phyloP scores from a whole-genome alignment of 2,888 invertebrate species.

The Rosalia funebris region DNA sequence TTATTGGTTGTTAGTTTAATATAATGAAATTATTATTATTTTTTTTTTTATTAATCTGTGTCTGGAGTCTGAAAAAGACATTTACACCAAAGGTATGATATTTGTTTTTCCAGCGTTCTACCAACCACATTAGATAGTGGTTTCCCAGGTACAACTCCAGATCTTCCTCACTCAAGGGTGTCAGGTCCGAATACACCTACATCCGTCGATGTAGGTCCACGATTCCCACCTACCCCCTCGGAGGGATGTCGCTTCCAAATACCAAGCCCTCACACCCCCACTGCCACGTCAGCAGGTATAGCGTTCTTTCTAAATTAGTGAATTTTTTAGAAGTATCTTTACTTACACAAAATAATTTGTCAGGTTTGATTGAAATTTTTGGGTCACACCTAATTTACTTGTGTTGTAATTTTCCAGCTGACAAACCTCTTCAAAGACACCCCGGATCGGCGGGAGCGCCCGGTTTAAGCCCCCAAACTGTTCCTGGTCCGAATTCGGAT shows the following conservation, averaged over 20 bases:
- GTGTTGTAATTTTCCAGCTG: conserved; percentile 51
- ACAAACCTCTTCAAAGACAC: conserved; percentile 57
- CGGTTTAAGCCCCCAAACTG: conserved; percentile 62
- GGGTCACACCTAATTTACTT: too few species aligned
- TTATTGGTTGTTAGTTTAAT: too few species aligned
- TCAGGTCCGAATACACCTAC: conserved; percentile 68
- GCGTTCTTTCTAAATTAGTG: too few species aligned
- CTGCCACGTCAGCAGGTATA: conserved; percentile 49
- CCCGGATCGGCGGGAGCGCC: conserved; percentile 57
- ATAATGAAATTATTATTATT: neutral
- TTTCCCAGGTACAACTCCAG: conserved; percentile 59
- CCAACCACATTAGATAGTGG: conserved; percentile 62
- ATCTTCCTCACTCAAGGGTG: conserved; percentile 60
- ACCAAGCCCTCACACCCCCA: conserved; percentile 66
- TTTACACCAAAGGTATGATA: neutral
- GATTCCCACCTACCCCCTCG: conserved; percentile 63
- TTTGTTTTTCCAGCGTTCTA: conserved; percentile 54
- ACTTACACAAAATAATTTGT: too few species aligned
- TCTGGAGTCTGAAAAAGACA: too few species aligned
- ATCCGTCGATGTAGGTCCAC: conserved; percentile 63
- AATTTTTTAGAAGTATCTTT: too few species aligned
- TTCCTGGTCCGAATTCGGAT: conserved; percentile 60
- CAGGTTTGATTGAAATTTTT: too few species aligned
- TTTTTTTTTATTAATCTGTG: neutral
- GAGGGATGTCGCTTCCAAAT: conserved; percentile 66